phyloP scores from a whole-genome alignment of 2,113 vertebrate genomes.

The Ceyx margarethae region DNA sequence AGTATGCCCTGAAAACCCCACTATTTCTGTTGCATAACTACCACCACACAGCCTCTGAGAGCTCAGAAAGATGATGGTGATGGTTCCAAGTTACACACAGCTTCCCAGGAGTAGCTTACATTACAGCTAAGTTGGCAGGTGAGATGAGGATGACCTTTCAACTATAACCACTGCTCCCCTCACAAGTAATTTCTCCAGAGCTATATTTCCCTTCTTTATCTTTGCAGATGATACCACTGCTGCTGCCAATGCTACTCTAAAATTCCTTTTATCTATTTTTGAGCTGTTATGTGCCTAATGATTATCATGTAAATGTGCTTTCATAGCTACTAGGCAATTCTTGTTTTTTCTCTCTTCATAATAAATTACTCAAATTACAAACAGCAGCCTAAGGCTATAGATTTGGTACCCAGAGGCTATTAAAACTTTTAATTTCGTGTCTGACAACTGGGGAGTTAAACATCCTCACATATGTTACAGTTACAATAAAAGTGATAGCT shows the following conservation, averaged over 20 bases:
- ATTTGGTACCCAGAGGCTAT: constrained; percentile 60
- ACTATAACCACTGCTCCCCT: not conserved
- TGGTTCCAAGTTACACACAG: not conserved
- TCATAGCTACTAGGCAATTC: constrained; percentile 61
- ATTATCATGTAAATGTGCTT: constrained; percentile 66
- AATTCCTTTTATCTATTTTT: constrained; percentile 62
- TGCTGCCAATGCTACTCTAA: constrained; percentile 21
- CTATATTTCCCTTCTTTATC: constrained; percentile 30
- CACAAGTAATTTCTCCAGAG: constrained; percentile 32
- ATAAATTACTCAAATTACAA: constrained; percentile 67
- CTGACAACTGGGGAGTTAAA: constrained; percentile 50
- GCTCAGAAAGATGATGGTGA: not conserved
- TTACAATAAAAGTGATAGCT: constrained; percentile 32
- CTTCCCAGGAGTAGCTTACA: not conserved
- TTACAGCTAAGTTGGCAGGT: not conserved
- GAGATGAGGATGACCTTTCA: not conserved
- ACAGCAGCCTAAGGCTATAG: constrained; percentile 53
- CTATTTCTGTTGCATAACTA: not conserved
- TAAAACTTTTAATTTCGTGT: constrained; percentile 55
- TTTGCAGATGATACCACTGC: constrained; percentile 29
- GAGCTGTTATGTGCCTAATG: constrained; percentile 58
- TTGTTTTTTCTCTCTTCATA: constrained; percentile 54
- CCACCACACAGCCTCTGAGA: not conserved
- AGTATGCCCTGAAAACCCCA: not conserved
- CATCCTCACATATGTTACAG: constrained; percentile 48